Percentiles rank a stretch among this genome's conserved stretches.
These are phyloP conservation scores for Sarcophilus harrisii DNA, from an alignment of 2,797 vertebrate species.

Conservation along the genomic window DNA sequence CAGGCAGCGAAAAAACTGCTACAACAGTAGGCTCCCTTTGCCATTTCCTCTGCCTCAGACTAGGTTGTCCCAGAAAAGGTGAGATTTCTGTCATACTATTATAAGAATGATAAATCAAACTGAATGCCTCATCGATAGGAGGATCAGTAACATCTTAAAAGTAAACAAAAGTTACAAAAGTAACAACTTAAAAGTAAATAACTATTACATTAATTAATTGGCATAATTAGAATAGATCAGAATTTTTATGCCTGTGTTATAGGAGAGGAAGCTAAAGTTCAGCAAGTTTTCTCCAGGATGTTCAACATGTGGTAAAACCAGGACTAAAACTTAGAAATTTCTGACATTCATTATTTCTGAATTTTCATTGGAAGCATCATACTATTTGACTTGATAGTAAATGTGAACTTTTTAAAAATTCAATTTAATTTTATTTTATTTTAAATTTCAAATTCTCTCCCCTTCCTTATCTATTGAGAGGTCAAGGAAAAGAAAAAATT, in stretches of 20 bases:
- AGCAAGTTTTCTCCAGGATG: slow-evolving; percentile 29
- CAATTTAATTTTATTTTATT: background rate
- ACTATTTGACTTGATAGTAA: slow-evolving; percentile 17
- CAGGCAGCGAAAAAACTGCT: background rate
- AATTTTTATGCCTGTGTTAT: slow-evolving; percentile 24
- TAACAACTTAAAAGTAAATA: background rate
- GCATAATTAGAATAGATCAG: slow-evolving; percentile 14
- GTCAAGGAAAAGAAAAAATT: background rate
- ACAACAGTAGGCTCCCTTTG: background rate
- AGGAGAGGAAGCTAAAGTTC: slow-evolving; percentile 52
- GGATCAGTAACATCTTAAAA: background rate
- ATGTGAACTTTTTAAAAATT: slow-evolving; percentile 1
- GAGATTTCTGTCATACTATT: background rate
- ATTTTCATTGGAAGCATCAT: slow-evolving; percentile 29
- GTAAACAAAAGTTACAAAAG: background rate
- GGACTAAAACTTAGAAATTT: slow-evolving; percentile 26
- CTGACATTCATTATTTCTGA: background rate
- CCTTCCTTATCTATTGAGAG: background rate
- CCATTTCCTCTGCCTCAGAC: background rate
- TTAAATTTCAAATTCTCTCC: background rate
- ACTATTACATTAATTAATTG: background rate
- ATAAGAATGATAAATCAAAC: background rate
- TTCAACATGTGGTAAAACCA: background rate
- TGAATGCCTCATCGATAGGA: background rate
- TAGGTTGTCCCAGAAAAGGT: background rate